Evolutionary conservation across 2,797 vertebrate species (phyloP).

Genomic region (Sciurus carolinensis): DNA sequence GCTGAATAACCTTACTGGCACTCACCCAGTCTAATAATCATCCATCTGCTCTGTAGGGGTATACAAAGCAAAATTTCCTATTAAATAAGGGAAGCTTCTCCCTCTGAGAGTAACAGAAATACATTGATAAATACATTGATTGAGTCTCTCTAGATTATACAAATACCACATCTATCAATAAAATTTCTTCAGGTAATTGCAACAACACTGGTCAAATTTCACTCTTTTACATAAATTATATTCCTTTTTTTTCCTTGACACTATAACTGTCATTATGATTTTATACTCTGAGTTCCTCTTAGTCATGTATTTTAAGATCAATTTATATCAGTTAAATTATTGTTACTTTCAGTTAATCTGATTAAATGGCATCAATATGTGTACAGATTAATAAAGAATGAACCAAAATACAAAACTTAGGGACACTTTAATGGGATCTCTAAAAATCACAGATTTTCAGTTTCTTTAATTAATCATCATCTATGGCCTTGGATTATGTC

Average conservation of each 20-base stretch:
- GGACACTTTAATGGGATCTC: neutral
- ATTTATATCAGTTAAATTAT: neutral
- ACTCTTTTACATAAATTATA: neutral
- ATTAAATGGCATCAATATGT: neutral
- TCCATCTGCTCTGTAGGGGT: neutral
- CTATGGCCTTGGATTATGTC: neutral
- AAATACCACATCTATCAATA: neutral
- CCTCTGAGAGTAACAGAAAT: neutral
- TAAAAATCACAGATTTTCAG: neutral
- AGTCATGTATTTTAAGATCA: neutral
- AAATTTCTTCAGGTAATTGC: neutral
- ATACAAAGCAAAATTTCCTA: neutral
- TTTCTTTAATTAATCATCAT: neutral
- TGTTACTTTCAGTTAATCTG: neutral
- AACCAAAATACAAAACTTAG: neutral
- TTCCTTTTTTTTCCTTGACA: neutral
- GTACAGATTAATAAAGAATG: neutral
- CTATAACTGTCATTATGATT: neutral
- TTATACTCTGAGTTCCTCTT: neutral
- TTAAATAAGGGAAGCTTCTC: neutral
- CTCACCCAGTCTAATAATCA: neutral
- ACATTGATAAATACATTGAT: neutral
- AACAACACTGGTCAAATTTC: neutral
- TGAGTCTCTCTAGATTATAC: neutral
- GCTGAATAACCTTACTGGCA: neutral